Percentiles rank a stretch among this genome's conserved stretches.
Conservation (phyloP, 2,797 vertebrate species). For the Epinephelus malabaricus region DNA sequence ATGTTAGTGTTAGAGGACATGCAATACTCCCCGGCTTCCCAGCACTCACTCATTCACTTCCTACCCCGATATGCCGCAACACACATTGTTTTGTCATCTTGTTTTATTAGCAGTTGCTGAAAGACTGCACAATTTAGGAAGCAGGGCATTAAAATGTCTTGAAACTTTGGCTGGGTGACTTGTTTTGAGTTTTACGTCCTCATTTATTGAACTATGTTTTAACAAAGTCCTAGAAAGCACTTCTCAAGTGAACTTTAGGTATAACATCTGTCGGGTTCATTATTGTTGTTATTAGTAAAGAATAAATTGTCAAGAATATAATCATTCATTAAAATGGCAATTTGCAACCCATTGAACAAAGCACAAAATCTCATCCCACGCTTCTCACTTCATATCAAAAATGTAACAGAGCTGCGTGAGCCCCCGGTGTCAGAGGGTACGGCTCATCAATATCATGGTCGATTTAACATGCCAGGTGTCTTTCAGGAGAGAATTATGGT, state of each 20-base stretch:
- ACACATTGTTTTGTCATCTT: slow-evolving; percentile 71
- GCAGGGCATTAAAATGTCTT: slow-evolving; percentile 39
- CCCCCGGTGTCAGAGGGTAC: slow-evolving; percentile 13
- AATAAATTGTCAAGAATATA: not conserved
- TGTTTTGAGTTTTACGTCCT: slow-evolving; percentile 34
- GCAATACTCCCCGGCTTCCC: slow-evolving; percentile 73
- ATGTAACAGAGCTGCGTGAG: slow-evolving; percentile 24
- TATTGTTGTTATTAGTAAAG: slow-evolving; percentile 20
- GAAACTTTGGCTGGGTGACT: slow-evolving; percentile 10
- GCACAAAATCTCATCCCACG: not conserved
- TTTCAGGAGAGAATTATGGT: slow-evolving; percentile 54
- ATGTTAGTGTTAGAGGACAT: slow-evolving; percentile 80
- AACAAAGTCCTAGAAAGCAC: not conserved
- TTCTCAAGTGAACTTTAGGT: slow-evolving; percentile 7
- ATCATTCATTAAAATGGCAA: slow-evolving; percentile 35
- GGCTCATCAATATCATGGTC: slow-evolving; percentile 42
- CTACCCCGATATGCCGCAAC: slow-evolving; percentile 51
- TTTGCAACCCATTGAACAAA: not conserved
- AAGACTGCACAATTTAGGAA: slow-evolving; percentile 66
- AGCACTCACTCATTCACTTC: slow-evolving; percentile 74
- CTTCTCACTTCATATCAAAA: slow-evolving; percentile 27
- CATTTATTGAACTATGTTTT: not conserved
- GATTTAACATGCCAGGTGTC: slow-evolving; percentile 64
- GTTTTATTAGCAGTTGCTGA: slow-evolving; percentile 74
- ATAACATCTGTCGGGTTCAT: not conserved